A percentile compares a stretch with the other conserved stretches of the same genome.
These are phyloP conservation scores for Tragelaphus scriptus DNA, from an alignment of 2,113 vertebrate species.

Conservation along the genomic window DNA sequence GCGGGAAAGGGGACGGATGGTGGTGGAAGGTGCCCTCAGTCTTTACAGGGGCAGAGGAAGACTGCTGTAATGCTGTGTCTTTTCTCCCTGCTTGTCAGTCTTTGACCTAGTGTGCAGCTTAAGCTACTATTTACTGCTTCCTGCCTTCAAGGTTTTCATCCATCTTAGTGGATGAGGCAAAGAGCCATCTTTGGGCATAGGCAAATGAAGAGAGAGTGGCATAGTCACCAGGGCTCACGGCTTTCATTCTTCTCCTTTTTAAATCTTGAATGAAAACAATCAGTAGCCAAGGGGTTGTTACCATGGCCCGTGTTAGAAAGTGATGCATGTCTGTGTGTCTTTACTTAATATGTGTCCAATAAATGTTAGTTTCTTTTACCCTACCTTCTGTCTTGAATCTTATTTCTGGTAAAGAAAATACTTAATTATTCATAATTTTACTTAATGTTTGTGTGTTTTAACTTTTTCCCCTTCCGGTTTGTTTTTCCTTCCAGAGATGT, in stretches of 20 bases:
- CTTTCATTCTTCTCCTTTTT: background rate
- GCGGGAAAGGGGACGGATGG: background rate
- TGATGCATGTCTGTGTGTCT: background rate
- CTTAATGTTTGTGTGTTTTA: background rate
- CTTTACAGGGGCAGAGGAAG: too few relatives aligned
- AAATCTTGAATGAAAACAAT: background rate
- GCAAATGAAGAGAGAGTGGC: background rate
- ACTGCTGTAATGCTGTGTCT: background rate
- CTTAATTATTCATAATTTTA: background rate
- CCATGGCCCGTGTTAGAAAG: background rate
- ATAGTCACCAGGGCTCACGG: background rate
- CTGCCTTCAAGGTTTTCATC: background rate
- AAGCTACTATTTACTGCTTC: background rate
- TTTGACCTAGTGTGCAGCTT: background rate
- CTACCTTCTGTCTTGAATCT: background rate
- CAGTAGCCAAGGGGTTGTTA: background rate
- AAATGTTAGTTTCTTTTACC: background rate
- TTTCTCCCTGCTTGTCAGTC: background rate
- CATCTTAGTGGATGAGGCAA: background rate
- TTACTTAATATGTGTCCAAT: background rate
- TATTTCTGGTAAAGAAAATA: background rate
- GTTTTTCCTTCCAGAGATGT: constrained; percentile 82
- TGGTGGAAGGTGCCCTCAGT: background rate
- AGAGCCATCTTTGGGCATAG: background rate
- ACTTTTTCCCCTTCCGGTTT: background rate